Base-by-base conservation (phyloP, 2,797 vertebrate species). In the Nannoperca obscura region DNA sequence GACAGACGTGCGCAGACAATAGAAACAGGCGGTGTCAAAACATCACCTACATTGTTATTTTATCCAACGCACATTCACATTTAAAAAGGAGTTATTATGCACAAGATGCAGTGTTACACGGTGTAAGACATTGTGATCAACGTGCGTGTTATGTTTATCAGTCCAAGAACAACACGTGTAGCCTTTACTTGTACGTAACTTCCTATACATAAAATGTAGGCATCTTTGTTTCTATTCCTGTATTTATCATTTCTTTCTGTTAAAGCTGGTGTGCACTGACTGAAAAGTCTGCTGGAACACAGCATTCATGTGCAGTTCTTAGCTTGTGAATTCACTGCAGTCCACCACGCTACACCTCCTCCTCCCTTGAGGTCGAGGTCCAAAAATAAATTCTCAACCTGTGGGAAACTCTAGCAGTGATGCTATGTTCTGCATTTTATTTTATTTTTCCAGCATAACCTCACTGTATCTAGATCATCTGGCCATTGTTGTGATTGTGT, bases 311-410 rank as follows among this genome's bases (percentile, higher is more conserved):
- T 58, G 80, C 59, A 71, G 57, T 3, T 73, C 75, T 42, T 32
- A 8, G 68, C 71, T 78, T 22, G 38, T 67, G 69, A 83, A 79
- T 76, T 74, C 32, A 71, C 65, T 62, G 55, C 76, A 81, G 79
- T 76, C 68, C 71, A 84, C 74, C 67, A 67, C 12, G 10, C 52
- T 74, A 60, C 80, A 68, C 78, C 58, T 69, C 67, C 84, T 60
- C 34, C 80, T 89, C 80, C 74, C 81, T 36, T 15, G 76, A 80
- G 76, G 78, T 19, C 27, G 44, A 61, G 46, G 13, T 75, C 64
- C 68, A 83, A 83, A 83, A 91, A 89, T 78, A 86, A 52, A 80
- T 68, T 54, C 72, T 62, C 81, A 82, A 63, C 77, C 54, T 30
- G 55, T 65, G 69, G 76, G 83, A 83, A 87, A 77, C 71, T 76